Evolutionary conservation across 37 sponge, comb jelly and placozoan species (phyloP).

Genomic region (Hexactinellida sp.): DNA sequence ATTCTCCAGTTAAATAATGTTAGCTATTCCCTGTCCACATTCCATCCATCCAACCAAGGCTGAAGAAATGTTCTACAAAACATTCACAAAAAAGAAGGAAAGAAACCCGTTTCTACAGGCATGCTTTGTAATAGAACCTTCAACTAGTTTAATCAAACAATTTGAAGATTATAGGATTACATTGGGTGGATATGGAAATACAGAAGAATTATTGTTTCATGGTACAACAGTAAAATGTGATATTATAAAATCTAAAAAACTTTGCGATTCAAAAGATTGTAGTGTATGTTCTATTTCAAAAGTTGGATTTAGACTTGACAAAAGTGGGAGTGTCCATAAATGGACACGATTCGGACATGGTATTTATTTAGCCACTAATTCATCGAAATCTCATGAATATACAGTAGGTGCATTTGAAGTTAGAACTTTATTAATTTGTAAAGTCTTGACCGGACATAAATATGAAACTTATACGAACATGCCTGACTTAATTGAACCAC

Average conservation of each 20-base stretch:
- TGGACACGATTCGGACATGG: constrained; percentile 26
- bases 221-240: constrained; percentile 54
- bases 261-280: constrained; percentile 32
- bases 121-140: not conserved
- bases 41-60: not conserved
- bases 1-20: too few relatives aligned
- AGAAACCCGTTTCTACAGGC: not conserved
- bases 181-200: not conserved
- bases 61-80: not conserved
- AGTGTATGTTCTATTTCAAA: constrained; percentile 49
- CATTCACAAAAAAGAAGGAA: constrained; percentile 5
- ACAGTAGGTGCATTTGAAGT: constrained; percentile 15
- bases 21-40: not conserved
- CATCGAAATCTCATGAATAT: constrained; percentile 28
- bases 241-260: constrained; percentile 12
- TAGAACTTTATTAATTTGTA: constrained; percentile 18
- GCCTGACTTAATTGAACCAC: not conserved
- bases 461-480: constrained; percentile 17
- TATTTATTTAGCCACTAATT: constrained; percentile 19
- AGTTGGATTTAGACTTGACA: constrained; percentile 25
- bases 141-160: not conserved
- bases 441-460: not conserved
- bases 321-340: not conserved
- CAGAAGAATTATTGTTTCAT: constrained; percentile 43
- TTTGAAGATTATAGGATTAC: not conserved